Evolutionary conservation across 2,113 vertebrate genomes (phyloP), one percentile per base, ranked within the genome.

Genomic region (Pantherophis guttatus): DNA sequence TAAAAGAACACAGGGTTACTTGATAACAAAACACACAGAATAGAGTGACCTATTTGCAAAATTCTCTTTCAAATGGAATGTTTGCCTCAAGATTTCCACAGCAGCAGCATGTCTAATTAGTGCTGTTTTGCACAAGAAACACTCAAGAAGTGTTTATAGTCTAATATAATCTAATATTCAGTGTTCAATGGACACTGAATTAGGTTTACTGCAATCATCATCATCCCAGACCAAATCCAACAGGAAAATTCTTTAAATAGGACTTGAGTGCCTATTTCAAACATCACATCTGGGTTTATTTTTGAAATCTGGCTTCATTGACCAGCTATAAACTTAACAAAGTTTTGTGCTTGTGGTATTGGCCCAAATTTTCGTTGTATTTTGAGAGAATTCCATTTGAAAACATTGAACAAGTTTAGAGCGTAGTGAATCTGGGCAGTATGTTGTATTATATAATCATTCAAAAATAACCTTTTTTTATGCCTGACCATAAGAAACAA

Each of bases 281-380:
- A 95, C 93, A 96, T 33, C 65, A 90, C 58, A 92, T 94, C 55
- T 93, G 93, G 86, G 96, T 93, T 95, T 93, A 95, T 54, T 86
- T 91, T 94, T 93, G 81, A 95, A 93, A 70, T 53, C 23, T 75
- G 48, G 17, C 94, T 91, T 93, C 91, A 87, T 88, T 86, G 92
- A 93, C 92, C 62, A 91, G 85, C 62, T 93, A 88, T 93, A 95
- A 95, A 96, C 81, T 13, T 91, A 92, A 94, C 13, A 59, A 94
- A 94, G 70, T 90, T 93, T 95, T 91, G 94, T 39, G 90, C 5
- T 10, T 94, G 33, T 87, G 50, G 92, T 89, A 92, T n/a, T 93
- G 95, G 93, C 94, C 94, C 96, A 96, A 94, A 94, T 86, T 54
- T 88, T 96, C 94, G 94, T 96, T 94, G 94, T 91, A 86, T 81